Conservation (phyloP, 2,113 vertebrate genomes). For the Pontoporia blainvillei region DNA sequence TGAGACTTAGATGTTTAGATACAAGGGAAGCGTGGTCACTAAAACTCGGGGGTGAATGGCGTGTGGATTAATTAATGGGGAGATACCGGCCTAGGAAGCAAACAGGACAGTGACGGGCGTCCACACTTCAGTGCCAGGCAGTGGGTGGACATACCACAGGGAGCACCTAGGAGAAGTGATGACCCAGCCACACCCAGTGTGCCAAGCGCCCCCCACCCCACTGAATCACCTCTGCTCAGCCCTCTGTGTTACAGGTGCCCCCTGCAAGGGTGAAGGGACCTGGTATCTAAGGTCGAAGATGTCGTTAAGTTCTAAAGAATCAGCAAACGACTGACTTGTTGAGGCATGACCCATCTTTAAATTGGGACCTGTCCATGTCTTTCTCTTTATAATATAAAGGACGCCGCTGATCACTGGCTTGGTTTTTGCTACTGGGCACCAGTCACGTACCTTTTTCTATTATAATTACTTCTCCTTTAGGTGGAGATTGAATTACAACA, state of each 20-base stretch:
- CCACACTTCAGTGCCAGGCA: background rate
- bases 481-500: background rate
- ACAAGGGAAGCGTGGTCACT: background rate
- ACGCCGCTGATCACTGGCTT: background rate
- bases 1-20: too few species aligned
- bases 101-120: background rate
- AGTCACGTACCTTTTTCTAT: background rate
- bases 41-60: background rate
- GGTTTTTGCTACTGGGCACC: background rate
- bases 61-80: background rate
- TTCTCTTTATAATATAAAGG: background rate
- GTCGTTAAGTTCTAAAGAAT: background rate
- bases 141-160: background rate
- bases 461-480: constrained; percentile 17
- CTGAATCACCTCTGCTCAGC: background rate
- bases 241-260: background rate
- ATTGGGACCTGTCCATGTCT: background rate
- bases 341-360: background rate
- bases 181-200: background rate
- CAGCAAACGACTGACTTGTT: background rate
- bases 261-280: background rate
- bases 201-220: too few species aligned
- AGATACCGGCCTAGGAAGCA: background rate
- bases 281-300: background rate
- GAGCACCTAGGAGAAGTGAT: background rate